Conservation (phyloP, 2,113 vertebrate genomes). For the Grus americana region DNA sequence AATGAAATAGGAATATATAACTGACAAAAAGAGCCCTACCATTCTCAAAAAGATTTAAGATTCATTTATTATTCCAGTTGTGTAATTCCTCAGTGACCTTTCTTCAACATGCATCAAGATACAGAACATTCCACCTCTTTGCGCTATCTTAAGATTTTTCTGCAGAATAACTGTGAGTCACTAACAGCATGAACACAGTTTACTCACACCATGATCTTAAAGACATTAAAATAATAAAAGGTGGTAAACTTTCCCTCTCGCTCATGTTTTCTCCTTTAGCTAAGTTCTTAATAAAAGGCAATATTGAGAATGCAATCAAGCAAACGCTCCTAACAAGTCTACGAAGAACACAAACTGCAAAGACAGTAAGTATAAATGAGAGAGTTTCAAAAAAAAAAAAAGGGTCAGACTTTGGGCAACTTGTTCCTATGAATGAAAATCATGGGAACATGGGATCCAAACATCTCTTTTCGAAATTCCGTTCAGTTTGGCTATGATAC, state of each 20-base stretch:
- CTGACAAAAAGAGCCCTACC: background rate
- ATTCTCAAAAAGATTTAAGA: background rate
- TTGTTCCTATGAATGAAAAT: background rate
- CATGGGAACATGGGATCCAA: background rate
- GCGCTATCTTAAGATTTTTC: background rate
- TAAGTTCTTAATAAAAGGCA: background rate
- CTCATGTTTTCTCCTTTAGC: background rate
- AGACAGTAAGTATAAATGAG: background rate
- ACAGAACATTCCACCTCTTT: background rate
- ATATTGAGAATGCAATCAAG: background rate
- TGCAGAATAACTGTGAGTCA: background rate
- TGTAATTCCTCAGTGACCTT: background rate
- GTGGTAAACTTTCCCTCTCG: background rate
- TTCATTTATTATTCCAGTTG: background rate
- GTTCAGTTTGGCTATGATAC: background rate
- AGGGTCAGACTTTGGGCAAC: background rate
- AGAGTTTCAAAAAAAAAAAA: background rate
- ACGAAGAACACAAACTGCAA: fast-evolving
- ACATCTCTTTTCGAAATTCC: background rate
- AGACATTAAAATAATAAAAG: background rate
- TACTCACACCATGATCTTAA: background rate
- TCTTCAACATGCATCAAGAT: background rate
- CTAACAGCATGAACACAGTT: background rate
- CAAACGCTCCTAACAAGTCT: background rate
- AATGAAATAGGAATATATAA: background rate